Base-by-base conservation (phyloP, 2,113 vertebrate species). In the Pseudorectes ferrugineus region DNA sequence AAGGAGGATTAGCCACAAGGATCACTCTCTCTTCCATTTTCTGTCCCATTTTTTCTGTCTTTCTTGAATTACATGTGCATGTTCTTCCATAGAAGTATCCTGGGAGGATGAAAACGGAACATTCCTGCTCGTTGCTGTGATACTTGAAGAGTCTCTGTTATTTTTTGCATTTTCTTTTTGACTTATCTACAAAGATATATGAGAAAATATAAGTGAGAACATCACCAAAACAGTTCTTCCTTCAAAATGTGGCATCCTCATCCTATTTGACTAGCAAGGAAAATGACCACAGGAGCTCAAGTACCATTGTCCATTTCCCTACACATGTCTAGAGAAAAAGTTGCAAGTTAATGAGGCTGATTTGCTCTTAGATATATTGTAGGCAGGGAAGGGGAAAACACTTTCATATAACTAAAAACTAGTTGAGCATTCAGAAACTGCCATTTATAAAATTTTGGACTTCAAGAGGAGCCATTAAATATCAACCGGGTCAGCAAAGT, bases 151-250 rank as follows among this genome's bases (percentile, higher is more conserved):
- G 98, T 97, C 98, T 43, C 96, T 96, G 3, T 84, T 98, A 74
- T 54, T 98, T 70, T 68, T 94, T 97, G 21, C 96, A 97, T 96
- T 97, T 99, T 81, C 72, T 98, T 94, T 98, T 99, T 43, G 98
- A 97, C 45, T 26, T 94, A 95, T 91, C 98, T 98, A 91, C 38
- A 96, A 75, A 75, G 36, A 38, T 28, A 17, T 65, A 90, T 23
- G 67, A 83, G 45, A 84, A 91, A 78, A 87, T 36, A 23, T 24
- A 74, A 92, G 7, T 24, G 15, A 38, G 43, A 80, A 79, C 17
- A 81, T 43, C 8, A 55, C 11, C 38, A 65, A 83, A 68, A 46
- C 38, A 48, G 8, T 28, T 76, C 21, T 73, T 65, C 11, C 48
- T 81, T 70, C 61, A 55, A 83, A 88, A 48, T 43, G 22, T 52